These are phyloP conservation scores for Meloe dianella DNA, from an alignment of 2,888 invertebrate genomes.

Conservation along the genomic window DNA sequence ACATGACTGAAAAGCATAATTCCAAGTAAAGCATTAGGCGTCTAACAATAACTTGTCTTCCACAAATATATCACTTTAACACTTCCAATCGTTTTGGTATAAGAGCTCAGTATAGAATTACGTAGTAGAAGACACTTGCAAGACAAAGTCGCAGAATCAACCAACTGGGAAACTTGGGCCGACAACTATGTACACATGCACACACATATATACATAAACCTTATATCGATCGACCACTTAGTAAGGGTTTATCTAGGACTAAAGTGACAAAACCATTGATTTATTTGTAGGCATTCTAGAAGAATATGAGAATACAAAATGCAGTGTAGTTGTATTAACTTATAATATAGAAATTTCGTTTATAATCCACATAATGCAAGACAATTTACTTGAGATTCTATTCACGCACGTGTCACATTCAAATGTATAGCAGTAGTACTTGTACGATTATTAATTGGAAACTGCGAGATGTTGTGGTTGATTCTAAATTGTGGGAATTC, in stretches of 20 bases:
- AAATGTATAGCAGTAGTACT: background rate
- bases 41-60: constrained; percentile 26
- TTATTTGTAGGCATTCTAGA: background rate
- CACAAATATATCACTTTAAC: constrained; percentile 20
- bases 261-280: background rate
- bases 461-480: background rate
- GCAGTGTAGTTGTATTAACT: too few relatives aligned
- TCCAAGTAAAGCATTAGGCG: constrained; percentile 17
- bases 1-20: constrained; percentile 23
- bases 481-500: constrained; percentile 3
- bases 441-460: background rate
- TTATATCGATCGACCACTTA: background rate
- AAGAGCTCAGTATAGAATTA: constrained; percentile 13
- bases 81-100: constrained; percentile 16
- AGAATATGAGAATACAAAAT: background rate
- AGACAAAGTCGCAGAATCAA: constrained; percentile 24
- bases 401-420: constrained; percentile 5
- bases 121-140: constrained; percentile 20
- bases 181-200: background rate
- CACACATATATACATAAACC: background rate
- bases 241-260: background rate
- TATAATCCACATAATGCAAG: background rate
- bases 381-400: constrained; percentile 6
- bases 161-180: constrained; percentile 4
- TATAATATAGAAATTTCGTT: background rate